Base-by-base conservation (phyloP, 1,140 invertebrate species). In the Chlorops oryzae region DNA sequence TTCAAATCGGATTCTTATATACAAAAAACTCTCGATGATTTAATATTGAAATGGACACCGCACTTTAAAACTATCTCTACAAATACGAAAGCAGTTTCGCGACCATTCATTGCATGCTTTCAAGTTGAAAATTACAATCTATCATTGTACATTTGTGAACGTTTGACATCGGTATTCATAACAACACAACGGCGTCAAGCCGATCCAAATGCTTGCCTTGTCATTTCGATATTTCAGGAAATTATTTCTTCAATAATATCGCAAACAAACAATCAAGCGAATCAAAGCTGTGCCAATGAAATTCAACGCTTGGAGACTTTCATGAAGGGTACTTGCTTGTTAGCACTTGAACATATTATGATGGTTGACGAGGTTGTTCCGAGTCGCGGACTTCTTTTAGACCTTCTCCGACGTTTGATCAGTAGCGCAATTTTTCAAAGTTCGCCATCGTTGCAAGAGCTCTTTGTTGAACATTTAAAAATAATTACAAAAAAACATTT, bases 311-410 rank as follows among this genome's bases (percentile, higher is more conserved):
- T 69, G 20, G 18, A 65, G 5, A 59, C 50, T 3, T 34, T 71
- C 0, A 10, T 71, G 24, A 50, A 53, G 17, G 62, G 51, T n/a
- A 49, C 57, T 0, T 57, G 60, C 13, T 21, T 58, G 5, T 50
- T 55, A 1, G 51, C 63, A 18, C 50, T 72, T n/a, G 70, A 72
- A 52, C 66, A 69, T 25, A 37, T 67, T 0, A 72, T 72, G 70
- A 65, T 72, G 46, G 61, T 69, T 3, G 69, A 69, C 18, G 70
- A 72, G 35, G 58, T 62, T 39, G 65, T 61, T 17, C 56, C 65
- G 2, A 72, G 63, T 54, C 58, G 63, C 5, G 34, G 28, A 0
- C 50, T 65, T 12, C 50, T 70, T 9, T 45, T 72, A 15, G 41
- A 47, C 0, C 42, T 72, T 0, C 63, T 69, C 38, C 55, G 57